phyloP scores from a whole-genome alignment of 1,140 invertebrate species.

The Nymphalis io region DNA sequence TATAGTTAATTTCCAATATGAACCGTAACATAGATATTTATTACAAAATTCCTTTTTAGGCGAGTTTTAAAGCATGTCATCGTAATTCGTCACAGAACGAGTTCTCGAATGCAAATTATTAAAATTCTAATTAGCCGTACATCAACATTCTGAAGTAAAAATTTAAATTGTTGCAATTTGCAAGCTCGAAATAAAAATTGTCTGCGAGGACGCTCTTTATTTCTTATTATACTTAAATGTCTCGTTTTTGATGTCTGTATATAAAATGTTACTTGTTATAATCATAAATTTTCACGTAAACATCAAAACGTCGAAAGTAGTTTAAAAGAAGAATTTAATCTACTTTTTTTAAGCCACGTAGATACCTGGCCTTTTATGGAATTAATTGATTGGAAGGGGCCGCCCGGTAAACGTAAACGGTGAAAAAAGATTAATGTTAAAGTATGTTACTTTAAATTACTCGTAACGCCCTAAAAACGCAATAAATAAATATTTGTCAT shows the following conservation, averaged over 20 bases:
- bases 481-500: neutral
- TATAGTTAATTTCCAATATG: neutral
- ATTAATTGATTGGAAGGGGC: constrained; percentile 37
- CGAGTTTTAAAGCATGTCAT: constrained; percentile 8
- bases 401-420: constrained; percentile 22
- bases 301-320: constrained; percentile 16
- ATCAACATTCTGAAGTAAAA: constrained; percentile 10
- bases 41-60: constrained; percentile 20
- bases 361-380: constrained; percentile 31
- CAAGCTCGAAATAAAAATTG: constrained; percentile 9
- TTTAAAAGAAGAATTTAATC: constrained; percentile 29
- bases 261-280: constrained; percentile 22
- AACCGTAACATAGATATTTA: neutral
- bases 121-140: constrained; percentile 15
- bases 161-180: constrained; percentile 19
- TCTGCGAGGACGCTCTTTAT: constrained; percentile 5
- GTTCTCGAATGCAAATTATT: constrained; percentile 18
- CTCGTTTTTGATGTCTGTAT: constrained; percentile 6
- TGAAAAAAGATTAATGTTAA: constrained; percentile 22
- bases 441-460: constrained; percentile 20
- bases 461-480: neutral
- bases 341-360: constrained; percentile 24
- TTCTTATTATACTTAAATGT: constrained; percentile 17
- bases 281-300: constrained; percentile 12
- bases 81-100: constrained; percentile 13